Evolutionary conservation across 2,797 vertebrate species (phyloP).

Genomic region (Alectoris magna): DNA sequence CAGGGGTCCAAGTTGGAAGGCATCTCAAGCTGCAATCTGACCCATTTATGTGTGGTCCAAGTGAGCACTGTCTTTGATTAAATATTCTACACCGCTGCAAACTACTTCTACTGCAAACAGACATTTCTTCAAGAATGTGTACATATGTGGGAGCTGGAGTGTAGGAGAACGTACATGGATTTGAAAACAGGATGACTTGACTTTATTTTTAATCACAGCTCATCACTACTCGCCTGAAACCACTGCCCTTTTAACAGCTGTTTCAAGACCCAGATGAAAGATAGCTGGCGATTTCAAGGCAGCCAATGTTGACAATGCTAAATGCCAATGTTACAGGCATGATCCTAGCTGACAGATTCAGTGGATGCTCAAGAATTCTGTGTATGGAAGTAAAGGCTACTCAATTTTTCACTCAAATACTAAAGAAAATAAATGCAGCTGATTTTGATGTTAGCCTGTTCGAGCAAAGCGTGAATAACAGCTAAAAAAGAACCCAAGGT

Average conservation of each 20-base stretch:
- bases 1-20: background rate
- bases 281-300: background rate
- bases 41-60: background rate
- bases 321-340: background rate
- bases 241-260: background rate
- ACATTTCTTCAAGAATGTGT: background rate
- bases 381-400: background rate
- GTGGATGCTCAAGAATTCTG: background rate
- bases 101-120: background rate
- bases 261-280: background rate
- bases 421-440: background rate
- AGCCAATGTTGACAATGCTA: background rate
- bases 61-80: background rate
- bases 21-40: background rate
- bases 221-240: background rate
- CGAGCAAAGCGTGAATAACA: background rate
- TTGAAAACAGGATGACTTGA: background rate
- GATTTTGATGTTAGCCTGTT: background rate
- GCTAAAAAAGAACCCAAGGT: background rate
- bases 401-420: background rate
- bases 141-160: background rate
- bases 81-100: background rate
- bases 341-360: background rate
- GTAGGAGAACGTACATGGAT: rapidly evolving
- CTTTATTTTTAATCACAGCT: background rate